These are phyloP conservation scores for Meda fulgida DNA, from an alignment of 2,797 vertebrate genomes.

Conservation along the genomic window DNA sequence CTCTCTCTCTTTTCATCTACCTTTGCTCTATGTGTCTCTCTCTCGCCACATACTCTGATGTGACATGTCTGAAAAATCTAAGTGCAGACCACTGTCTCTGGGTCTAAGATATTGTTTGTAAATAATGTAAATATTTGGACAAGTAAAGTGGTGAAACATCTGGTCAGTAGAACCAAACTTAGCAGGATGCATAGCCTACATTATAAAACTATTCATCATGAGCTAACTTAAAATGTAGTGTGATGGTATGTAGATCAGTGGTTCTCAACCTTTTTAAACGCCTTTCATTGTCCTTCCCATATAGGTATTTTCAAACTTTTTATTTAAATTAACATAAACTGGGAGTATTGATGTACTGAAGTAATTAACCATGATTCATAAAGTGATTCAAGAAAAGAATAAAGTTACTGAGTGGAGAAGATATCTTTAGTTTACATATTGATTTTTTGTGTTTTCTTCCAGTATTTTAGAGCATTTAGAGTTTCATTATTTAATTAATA, in stretches of 20 bases:
- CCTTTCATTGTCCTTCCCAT: background rate
- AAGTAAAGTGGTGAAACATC: slow-evolving; percentile 51
- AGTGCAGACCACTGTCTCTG: slow-evolving; percentile 13
- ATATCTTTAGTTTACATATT: background rate
- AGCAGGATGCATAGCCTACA: background rate
- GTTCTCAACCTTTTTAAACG: background rate
- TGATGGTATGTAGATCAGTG: background rate
- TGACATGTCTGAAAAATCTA: slow-evolving; percentile 51
- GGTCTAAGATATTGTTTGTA: slow-evolving; percentile 35
- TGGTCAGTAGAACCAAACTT: slow-evolving; percentile 16
- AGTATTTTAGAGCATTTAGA: background rate
- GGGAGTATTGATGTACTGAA: background rate
- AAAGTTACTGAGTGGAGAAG: background rate
- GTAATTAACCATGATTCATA: background rate
- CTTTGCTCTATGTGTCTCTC: background rate
- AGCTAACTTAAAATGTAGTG: background rate
- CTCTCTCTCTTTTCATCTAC: slow-evolving; percentile 18
- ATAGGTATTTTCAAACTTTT: background rate
- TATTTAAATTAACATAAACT: background rate
- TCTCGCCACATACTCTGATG: slow-evolving; percentile 6
- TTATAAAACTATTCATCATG: slow-evolving; percentile 24
- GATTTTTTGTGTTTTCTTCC: background rate
- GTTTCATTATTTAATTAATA: background rate
- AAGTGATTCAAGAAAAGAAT: background rate
- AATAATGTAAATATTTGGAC: slow-evolving; percentile 50